Base-by-base conservation (phyloP, 2,797 vertebrate genomes). In the Erethizon dorsatum region DNA sequence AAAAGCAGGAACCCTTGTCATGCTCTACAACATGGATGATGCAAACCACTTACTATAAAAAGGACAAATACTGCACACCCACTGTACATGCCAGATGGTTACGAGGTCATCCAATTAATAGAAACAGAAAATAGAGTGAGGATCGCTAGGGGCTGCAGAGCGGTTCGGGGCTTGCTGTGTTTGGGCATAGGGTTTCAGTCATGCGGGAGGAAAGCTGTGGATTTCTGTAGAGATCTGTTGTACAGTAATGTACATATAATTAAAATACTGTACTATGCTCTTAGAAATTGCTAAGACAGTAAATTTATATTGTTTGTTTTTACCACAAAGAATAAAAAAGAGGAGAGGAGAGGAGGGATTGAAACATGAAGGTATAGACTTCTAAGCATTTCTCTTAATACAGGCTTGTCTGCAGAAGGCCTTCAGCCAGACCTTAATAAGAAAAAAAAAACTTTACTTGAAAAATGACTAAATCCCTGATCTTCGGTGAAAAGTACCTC, bases 111-210 rank as follows among this genome's bases (percentile, higher is more conserved):
- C n/a, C 12, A 47, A 57, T 41, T n/a, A 69, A 57, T 13, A n/a
- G 37, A n/a, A 82, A 24, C 10, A 22, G 18, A 52, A 67, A 24
- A 41, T 17, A 47, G 71, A 26, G 6, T 59, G 78, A 6, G 5
- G 37, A 17, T 26, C 17, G 13, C 52, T 22, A 45, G 52, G 65
- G 37, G 13, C 31, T 91, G 37, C 28, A 17, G 52, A 26, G 10
- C 0, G 13, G 17, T 14, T 2, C 3, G 1, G 14, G 0, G 50
- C 2, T 41, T 20, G 6, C 6, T 41, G 15, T 20, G 15, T 2
- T 52, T n/a, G 8, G 52, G 26, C 10, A 5, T 0, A 17, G 20
- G 24, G 31, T 7, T 22, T 26, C 33, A 71, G 37, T 50, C 9
- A 24, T 2, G 1, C 13, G 82, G 65, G 41, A n/a, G 20, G 52